phyloP scores from a whole-genome alignment of 2,113 vertebrate species.

The Neopipo cinnamomea region DNA sequence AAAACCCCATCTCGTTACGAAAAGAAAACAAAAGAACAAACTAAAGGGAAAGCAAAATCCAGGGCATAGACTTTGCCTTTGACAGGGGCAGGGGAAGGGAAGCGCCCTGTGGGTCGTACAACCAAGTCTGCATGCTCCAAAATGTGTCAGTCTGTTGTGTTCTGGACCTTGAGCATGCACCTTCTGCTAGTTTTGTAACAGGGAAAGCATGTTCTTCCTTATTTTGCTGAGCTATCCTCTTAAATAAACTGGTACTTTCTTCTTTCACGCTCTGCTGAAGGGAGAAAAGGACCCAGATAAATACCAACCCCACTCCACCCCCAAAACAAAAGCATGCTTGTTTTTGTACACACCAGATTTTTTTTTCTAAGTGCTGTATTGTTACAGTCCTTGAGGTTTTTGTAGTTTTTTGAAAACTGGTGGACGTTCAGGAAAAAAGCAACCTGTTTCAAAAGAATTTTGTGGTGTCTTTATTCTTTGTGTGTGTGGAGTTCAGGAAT shows the following conservation, averaged over 20 bases:
- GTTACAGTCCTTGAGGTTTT: conserved; percentile 21
- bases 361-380: not conserved
- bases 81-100: not conserved
- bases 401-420: conserved; percentile 34
- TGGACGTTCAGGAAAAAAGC: not conserved
- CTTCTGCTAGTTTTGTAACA: not conserved
- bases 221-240: not conserved
- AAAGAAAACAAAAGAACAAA: not conserved
- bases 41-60: not conserved
- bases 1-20: not conserved
- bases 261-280: not conserved
- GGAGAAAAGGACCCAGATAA: not conserved
- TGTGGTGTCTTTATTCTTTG: not conserved
- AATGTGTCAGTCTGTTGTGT: not conserved
- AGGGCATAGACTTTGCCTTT: not conserved
- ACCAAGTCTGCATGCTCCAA: conserved; percentile 20
- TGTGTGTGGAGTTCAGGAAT: not conserved
- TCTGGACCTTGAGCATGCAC: not conserved
- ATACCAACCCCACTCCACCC: not conserved
- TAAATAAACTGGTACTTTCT: not conserved
- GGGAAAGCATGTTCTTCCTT: conserved; percentile 15
- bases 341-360: not conserved
- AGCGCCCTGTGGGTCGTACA: accelerated
- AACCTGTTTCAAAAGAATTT: not conserved
- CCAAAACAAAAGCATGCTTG: conserved; percentile 2